Conservation (phyloP, 2,113 vertebrate genomes). For the Spheniscus mendiculus region DNA sequence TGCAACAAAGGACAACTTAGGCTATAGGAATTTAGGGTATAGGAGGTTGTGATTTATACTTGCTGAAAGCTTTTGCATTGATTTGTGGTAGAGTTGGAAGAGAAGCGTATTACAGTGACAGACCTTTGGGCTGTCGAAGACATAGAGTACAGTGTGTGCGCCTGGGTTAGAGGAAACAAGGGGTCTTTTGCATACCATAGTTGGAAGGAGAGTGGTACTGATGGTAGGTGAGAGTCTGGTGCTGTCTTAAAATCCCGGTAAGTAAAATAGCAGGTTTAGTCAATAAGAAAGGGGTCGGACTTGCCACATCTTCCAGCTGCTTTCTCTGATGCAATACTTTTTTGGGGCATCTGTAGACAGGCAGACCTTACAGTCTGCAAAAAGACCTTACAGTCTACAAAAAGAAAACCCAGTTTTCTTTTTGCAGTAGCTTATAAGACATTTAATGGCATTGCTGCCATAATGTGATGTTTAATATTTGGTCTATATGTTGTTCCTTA, state of each 20-base stretch:
- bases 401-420: not conserved
- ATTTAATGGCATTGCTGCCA: not conserved
- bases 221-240: not conserved
- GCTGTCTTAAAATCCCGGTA: not conserved
- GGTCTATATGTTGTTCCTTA: not conserved
- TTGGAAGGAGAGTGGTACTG: not conserved
- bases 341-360: not conserved
- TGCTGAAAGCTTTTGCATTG: not conserved
- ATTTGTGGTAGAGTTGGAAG: not conserved
- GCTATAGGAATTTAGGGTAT: not conserved
- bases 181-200: too few relatives aligned
- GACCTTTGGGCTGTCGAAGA: fast-evolving
- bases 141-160: fast-evolving
- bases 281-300: not conserved
- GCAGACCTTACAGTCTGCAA: too few relatives aligned
- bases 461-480: not conserved
- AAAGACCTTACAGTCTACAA: too few relatives aligned
- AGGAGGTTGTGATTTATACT: not conserved
- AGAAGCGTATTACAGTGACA: not conserved
- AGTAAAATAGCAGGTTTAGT: not conserved
- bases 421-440: not conserved
- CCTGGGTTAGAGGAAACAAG: not conserved
- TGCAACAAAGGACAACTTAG: not conserved
- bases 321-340: not conserved
- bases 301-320: not conserved